Evolutionary conservation across 64 coral and sea anemone species (phyloP).

Genomic region (Actinia tenebrosa): DNA sequence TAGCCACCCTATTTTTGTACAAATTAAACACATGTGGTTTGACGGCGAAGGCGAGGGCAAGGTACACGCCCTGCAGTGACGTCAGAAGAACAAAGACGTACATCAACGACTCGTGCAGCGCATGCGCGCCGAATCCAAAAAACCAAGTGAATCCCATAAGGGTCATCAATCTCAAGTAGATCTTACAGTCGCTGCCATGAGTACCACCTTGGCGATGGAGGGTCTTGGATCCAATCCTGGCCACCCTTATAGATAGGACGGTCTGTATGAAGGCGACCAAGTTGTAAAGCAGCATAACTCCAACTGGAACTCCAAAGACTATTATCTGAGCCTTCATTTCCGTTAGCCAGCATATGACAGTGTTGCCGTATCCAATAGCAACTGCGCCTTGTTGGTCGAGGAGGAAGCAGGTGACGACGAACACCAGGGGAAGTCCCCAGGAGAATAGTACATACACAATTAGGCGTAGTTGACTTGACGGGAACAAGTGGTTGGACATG

Average conservation of each 20-base stretch:
- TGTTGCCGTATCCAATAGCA: slow-evolving; percentile 69
- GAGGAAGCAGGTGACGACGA: slow-evolving; percentile 49
- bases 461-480: slow-evolving; percentile 34
- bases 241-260: slow-evolving; percentile 54
- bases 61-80: slow-evolving; percentile 66
- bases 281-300: slow-evolving; percentile 58
- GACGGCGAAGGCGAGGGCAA: slow-evolving; percentile 45
- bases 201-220: slow-evolving; percentile 40
- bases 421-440: slow-evolving; percentile 70
- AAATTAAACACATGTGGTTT: slow-evolving; percentile 42
- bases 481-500: slow-evolving; percentile 11
- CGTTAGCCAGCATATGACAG: slow-evolving; percentile 67
- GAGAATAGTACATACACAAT: slow-evolving; percentile 43
- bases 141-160: slow-evolving; percentile 99
- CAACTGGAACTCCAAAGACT: slow-evolving; percentile 54
- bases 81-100: slow-evolving; percentile 86
- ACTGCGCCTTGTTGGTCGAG: slow-evolving; percentile 58
- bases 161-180: slow-evolving; percentile 70
- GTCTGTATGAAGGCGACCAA: slow-evolving; percentile 71
- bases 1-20: slow-evolving; percentile 5
- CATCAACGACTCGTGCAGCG: slow-evolving; percentile 55
- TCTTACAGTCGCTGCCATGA: slow-evolving; percentile 50
- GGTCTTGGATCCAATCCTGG: slow-evolving; percentile 41
- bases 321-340: slow-evolving; percentile 56
- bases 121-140: slow-evolving; percentile 66